phyloP scores from a whole-genome alignment of 2,113 vertebrate genomes.

The Hippoglossus stenolepis region DNA sequence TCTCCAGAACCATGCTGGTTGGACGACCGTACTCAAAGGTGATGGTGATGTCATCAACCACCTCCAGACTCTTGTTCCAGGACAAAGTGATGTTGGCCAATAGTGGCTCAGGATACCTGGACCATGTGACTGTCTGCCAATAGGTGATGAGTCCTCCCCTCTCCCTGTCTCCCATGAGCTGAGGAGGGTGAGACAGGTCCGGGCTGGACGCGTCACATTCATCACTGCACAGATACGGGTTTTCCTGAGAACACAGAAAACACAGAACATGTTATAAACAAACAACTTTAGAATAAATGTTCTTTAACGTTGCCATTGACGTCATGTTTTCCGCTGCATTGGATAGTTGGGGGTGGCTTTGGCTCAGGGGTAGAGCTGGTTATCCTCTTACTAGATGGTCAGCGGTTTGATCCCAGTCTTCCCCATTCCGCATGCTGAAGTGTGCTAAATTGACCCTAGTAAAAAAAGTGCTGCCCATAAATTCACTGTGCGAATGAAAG shows the following conservation, averaged over 20 bases:
- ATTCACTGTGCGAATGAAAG: too few relatives aligned
- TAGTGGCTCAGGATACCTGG: constrained; percentile 92
- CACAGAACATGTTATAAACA: not conserved
- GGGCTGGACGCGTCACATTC: constrained; percentile 95
- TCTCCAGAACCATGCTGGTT: constrained; percentile 97
- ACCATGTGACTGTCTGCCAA: constrained; percentile 98
- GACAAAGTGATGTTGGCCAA: constrained; percentile 95
- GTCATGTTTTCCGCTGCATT: too few relatives aligned
- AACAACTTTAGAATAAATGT: not conserved
- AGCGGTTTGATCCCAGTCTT: too few relatives aligned
- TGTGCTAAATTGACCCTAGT: too few relatives aligned
- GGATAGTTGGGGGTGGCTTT: too few relatives aligned
- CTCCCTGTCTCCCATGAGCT: constrained; percentile 96
- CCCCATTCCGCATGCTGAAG: too few relatives aligned
- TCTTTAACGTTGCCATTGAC: too few relatives aligned
- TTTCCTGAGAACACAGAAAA: constrained; percentile 83
- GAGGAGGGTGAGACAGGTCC: constrained; percentile 94
- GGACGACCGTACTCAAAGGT: constrained; percentile 96
- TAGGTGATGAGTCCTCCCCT: constrained; percentile 93
- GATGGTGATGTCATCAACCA: constrained; percentile 93
- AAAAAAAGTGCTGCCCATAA: too few relatives aligned
- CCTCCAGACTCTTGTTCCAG: constrained; percentile 98
- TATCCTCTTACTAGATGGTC: too few relatives aligned
- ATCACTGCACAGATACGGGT: constrained; percentile 98
- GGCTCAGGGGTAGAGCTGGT: too few relatives aligned